These are phyloP conservation scores for Gambelia wislizenii DNA, from an alignment of 2,797 vertebrate genomes.

Conservation along the genomic window DNA sequence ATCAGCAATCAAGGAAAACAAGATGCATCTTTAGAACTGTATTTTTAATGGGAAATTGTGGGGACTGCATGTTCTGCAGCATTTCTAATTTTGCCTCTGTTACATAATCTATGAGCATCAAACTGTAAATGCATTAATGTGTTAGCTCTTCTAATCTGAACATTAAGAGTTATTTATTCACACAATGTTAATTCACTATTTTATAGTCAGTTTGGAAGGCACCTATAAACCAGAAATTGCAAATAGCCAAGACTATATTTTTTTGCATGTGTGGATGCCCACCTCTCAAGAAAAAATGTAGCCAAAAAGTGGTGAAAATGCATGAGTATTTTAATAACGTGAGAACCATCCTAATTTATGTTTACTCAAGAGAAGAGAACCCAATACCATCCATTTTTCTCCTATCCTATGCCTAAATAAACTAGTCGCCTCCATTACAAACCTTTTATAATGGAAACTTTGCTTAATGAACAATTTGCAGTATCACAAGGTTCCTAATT, in stretches of 20 bases:
- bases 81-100: not conserved
- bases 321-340: not conserved
- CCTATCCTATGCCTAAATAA: not conserved
- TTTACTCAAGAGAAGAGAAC: not conserved
- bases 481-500: not conserved
- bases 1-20: not conserved
- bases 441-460: not conserved
- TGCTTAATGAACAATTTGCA: not conserved
- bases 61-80: not conserved
- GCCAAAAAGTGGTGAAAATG: not conserved
- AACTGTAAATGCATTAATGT: not conserved
- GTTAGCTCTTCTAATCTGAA: not conserved
- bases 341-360: not conserved
- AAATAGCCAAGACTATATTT: not conserved
- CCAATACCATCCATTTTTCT: not conserved
- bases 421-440: not conserved
- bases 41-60: not conserved
- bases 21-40: not conserved
- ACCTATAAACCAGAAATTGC: not conserved
- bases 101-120: not conserved
- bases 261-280: not conserved
- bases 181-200: not conserved
- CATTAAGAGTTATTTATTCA: no score
- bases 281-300: not conserved
- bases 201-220: not conserved